Percentiles rank a stretch among this genome's conserved stretches.
These are phyloP conservation scores for Hirundichthys speculiger DNA, from an alignment of 2,113 vertebrate species.

Conservation along the genomic window DNA sequence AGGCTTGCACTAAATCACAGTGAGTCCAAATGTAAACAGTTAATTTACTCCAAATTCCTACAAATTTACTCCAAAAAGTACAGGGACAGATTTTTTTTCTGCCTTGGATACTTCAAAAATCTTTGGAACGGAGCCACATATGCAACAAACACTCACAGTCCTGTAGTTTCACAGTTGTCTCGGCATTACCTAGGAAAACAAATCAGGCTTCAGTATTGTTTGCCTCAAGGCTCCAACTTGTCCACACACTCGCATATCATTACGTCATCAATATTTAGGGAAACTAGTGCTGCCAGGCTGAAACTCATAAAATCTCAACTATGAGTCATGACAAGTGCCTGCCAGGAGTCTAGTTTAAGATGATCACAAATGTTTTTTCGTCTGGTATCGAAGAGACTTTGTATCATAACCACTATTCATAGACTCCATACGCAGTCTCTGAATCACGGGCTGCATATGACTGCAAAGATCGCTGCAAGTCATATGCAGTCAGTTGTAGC, in stretches of 20 bases:
- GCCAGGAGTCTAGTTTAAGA: constrained; percentile 18
- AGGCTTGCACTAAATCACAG: no score
- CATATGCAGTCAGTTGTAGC: background rate
- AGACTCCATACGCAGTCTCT: background rate
- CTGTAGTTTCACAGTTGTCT: constrained; percentile 33
- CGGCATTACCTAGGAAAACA: constrained; percentile 9
- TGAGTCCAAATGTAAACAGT: no score
- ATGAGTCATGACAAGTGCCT: constrained; percentile 55
- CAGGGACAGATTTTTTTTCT: no score
- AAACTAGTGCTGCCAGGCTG: constrained; percentile 39
- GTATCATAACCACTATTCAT: constrained; percentile 3
- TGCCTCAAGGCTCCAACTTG: constrained; percentile 55
- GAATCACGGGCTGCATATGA: constrained; percentile 1
- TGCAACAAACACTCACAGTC: constrained; percentile 14
- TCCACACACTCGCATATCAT: constrained; percentile 53
- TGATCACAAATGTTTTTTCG: constrained; percentile 2
- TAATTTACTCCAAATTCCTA: background rate
- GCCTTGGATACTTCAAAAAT: no score
- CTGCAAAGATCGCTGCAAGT: background rate
- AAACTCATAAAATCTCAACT: constrained; percentile 32
- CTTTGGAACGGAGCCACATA: constrained; percentile 26
- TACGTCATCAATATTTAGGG: constrained; percentile 64
- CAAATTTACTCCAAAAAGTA: no score
- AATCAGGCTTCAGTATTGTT: constrained; percentile 33
- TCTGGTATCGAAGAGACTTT: constrained; percentile 33